These are phyloP conservation scores for Luehdorfia chinensis DNA, from an alignment of 1,140 invertebrate genomes.

Conservation along the genomic window DNA sequence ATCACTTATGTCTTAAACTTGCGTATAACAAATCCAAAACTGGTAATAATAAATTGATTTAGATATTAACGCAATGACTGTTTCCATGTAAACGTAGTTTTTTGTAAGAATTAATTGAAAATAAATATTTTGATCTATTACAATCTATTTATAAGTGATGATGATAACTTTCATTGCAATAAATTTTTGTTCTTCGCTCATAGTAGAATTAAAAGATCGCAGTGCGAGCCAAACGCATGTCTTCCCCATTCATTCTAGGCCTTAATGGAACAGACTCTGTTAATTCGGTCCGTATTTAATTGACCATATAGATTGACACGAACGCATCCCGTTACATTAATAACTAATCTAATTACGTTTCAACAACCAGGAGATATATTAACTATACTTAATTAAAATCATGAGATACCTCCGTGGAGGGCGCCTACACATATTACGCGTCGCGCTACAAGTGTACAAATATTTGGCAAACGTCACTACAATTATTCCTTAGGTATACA, in stretches of 20 bases:
- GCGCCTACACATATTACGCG: conserved; percentile 30
- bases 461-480: conserved; percentile 35
- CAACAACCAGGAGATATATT: conserved; percentile 70
- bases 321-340: conserved; percentile 34
- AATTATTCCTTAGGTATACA: conserved; percentile 23
- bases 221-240: conserved; percentile 11
- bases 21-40: no score
- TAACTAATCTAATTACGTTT: conserved; percentile 51
- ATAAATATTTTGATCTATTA: no score
- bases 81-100: no score
- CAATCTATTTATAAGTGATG: no score
- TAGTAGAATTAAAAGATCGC: no score
- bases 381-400: conserved; percentile 53
- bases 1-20: no score
- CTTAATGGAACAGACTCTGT: conserved; percentile 41
- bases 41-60: no score
- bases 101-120: no score
- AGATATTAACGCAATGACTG: no score
- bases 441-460: conserved; percentile 17
- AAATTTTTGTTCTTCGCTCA: no score
- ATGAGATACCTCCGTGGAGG: conserved; percentile 55
- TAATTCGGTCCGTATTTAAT: conserved; percentile 60
- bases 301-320: conserved; percentile 67
- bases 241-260: conserved; percentile 32
- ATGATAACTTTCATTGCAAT: no score